Evolutionary conservation across 2,888 invertebrate genomes (phyloP).

Genomic region (Monoplex corrugatus): DNA sequence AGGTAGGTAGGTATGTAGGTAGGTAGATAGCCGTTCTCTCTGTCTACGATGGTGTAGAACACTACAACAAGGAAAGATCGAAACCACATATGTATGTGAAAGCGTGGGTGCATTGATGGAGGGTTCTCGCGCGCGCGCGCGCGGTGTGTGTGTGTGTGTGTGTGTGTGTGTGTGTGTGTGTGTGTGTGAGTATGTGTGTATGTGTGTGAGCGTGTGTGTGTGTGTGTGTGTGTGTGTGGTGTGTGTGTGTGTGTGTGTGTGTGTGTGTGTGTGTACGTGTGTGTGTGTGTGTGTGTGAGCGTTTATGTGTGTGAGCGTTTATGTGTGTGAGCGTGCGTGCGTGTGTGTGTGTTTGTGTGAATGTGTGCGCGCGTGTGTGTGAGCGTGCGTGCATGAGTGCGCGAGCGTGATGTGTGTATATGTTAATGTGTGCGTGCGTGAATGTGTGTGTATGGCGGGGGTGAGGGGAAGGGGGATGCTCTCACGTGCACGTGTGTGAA

Average conservation of each 20-base stretch:
- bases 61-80: too few relatives aligned
- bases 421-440: neutral
- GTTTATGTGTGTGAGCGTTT: neutral
- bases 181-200: neutral
- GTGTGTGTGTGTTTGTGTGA: neutral
- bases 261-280: too few relatives aligned
- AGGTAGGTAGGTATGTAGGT: too few relatives aligned
- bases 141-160: neutral
- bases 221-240: too few relatives aligned
- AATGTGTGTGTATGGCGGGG: neutral
- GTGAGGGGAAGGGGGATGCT: too few relatives aligned
- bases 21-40: too few relatives aligned
- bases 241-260: too few relatives aligned
- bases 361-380: neutral
- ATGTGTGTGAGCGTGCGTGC: neutral
- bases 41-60: too few relatives aligned
- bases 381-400: neutral
- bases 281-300: neutral
- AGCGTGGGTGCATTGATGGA: too few relatives aligned
- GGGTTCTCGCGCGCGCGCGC: neutral
- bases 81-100: too few relatives aligned
- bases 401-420: neutral
- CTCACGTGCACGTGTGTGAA: too few relatives aligned
- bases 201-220: neutral
- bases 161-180: neutral